Evolutionary conservation across 2,888 invertebrate species (phyloP).

Genomic region (Drosophila subquinaria): DNA sequence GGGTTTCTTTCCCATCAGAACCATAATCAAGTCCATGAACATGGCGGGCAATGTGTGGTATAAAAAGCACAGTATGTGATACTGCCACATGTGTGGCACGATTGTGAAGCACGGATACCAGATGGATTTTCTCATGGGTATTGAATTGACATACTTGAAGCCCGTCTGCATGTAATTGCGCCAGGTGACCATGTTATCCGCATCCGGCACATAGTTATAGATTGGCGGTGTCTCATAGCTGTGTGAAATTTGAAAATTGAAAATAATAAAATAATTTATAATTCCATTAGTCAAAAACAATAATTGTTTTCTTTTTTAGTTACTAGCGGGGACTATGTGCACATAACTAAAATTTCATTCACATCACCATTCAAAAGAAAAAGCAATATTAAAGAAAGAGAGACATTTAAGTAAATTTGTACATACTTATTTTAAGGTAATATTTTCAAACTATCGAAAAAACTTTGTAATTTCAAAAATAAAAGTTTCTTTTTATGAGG

Average conservation of each 20-base stretch:
- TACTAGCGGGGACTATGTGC: too few relatives aligned
- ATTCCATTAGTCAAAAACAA: too few relatives aligned
- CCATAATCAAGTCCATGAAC: constrained; percentile 87
- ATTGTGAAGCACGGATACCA: constrained; percentile 89
- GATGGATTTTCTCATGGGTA: constrained; percentile 89
- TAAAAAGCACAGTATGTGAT: constrained; percentile 87
- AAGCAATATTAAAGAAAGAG: too few relatives aligned
- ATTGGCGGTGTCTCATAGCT: constrained; percentile 81
- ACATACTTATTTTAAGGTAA: too few relatives aligned
- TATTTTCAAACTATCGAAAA: too few relatives aligned
- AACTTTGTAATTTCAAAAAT: too few relatives aligned
- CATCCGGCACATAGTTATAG: constrained; percentile 95
- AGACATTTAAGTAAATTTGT: too few relatives aligned
- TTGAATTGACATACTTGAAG: constrained; percentile 86
- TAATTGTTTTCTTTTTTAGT: too few relatives aligned
- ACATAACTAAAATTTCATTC: too few relatives aligned
- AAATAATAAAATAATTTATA: too few relatives aligned
- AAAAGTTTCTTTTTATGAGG: too few relatives aligned
- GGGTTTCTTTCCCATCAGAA: constrained; percentile 82
- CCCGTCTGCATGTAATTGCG: constrained; percentile 87
- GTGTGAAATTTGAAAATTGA: background rate
- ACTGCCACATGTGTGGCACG: constrained; percentile 86
- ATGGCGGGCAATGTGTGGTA: constrained; percentile 90
- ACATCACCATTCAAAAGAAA: too few relatives aligned
- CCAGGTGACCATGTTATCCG: constrained; percentile 94